phyloP scores from a whole-genome alignment of 2,888 invertebrate genomes.

The Drosophila mimetica region DNA sequence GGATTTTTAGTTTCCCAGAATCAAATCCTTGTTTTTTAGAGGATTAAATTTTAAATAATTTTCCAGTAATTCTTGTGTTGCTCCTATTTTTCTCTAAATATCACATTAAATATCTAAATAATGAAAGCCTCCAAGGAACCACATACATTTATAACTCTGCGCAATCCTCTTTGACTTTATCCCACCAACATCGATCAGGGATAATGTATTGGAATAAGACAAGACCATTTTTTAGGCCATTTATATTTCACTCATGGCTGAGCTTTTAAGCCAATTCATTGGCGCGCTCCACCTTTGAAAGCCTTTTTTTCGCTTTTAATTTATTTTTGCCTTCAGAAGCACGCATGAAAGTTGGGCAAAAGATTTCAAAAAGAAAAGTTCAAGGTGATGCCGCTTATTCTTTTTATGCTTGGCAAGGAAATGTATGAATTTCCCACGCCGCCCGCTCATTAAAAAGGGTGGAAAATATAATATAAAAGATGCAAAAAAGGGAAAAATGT shows the following conservation, averaged over 20 bases:
- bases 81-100: too few species aligned
- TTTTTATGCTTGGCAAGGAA: slow-evolving; percentile 17
- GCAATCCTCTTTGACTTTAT: not conserved
- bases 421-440: slow-evolving; percentile 19
- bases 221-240: slow-evolving; percentile 50
- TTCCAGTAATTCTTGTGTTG: too few species aligned
- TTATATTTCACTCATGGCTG: slow-evolving; percentile 78
- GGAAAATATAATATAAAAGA: slow-evolving; percentile 33
- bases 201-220: slow-evolving; percentile 3
- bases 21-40: too few species aligned
- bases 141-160: not conserved
- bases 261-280: slow-evolving; percentile 54
- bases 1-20: too few species aligned
- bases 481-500: slow-evolving; percentile 7
- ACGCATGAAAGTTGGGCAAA: slow-evolving; percentile 28
- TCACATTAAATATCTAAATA: too few species aligned
- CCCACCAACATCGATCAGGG: not conserved
- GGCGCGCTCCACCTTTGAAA: slow-evolving; percentile 9
- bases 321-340: slow-evolving; percentile 1
- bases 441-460: slow-evolving; percentile 64
- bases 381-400: slow-evolving; percentile 46
- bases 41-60: too few species aligned
- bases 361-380: slow-evolving; percentile 49
- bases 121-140: not conserved
- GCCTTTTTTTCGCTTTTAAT: slow-evolving; percentile 7